phyloP scores from a whole-genome alignment of 2,113 vertebrate genomes.

The Anhinga anhinga region DNA sequence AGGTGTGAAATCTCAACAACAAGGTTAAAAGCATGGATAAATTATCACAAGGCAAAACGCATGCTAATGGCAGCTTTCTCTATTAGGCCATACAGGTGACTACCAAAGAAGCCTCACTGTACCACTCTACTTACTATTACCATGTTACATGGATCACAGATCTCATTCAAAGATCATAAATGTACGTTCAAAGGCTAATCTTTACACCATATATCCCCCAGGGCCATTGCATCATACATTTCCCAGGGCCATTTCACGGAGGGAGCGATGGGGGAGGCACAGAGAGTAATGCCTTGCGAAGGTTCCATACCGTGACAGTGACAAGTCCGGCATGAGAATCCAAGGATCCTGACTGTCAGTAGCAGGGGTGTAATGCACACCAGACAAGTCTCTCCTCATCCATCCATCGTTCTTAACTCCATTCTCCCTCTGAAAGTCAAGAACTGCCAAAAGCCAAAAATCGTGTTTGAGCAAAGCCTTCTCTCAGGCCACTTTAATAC shows the following conservation, averaged over 20 bases:
- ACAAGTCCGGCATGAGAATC: neutral
- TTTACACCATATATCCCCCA: neutral
- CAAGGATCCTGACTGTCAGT: neutral
- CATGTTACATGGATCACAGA: rapidly evolving
- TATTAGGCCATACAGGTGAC: neutral
- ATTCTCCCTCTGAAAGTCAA: neutral
- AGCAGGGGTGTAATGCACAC: neutral
- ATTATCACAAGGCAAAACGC: neutral
- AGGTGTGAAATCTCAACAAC: neutral
- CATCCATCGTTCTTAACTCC: neutral
- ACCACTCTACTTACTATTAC: neutral
- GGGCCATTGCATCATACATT: too few relatives aligned
- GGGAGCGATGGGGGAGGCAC: neutral
- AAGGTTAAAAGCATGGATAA: neutral
- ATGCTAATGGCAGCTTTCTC: neutral
- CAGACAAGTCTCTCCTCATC: neutral
- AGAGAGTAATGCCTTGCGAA: rapidly evolving
- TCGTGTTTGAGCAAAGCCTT: neutral
- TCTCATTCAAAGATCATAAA: neutral
- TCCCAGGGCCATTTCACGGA: neutral
- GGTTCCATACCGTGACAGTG: rapidly evolving
- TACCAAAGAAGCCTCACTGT: neutral
- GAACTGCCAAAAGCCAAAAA: neutral
- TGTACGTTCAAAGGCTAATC: neutral
- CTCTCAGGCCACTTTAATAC: neutral